Evolutionary conservation across 1,140 invertebrate genomes (phyloP), one percentile per base, ranked within the genome.

Genomic region (Penaeus indicus): DNA sequence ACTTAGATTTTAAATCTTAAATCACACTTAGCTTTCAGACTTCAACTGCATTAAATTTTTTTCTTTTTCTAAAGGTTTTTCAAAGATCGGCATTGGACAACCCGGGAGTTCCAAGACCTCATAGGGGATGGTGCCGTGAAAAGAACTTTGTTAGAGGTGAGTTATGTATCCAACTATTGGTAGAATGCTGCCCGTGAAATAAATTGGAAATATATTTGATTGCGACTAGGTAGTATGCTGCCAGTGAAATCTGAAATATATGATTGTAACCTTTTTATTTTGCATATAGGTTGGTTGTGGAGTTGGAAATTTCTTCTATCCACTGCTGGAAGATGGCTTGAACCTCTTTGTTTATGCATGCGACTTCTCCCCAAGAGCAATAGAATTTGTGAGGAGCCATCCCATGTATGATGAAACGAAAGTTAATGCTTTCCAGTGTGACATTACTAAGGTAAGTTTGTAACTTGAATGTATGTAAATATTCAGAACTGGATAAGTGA

Each of bases 11-110:
- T n/a, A n/a, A n/a, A n/a, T n/a, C n/a, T n/a, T n/a, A n/a, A n/a
- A n/a, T n/a, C n/a, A n/a, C n/a, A n/a, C n/a, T n/a, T n/a, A n/a
- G n/a, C n/a, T n/a, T n/a, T n/a, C n/a, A n/a, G n/a, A n/a, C n/a
- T n/a, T n/a, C n/a, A n/a, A n/a, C n/a, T n/a, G n/a, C 18, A 32
- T 77, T 22, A 80, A 94, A 94, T 62, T 2, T 16, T 84, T 13
- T 54, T 47, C 10, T 21, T 22, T 38, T 21, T 77, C 25, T 72
- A 3, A 75, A 90, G 90, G 86, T 99, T 99, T 92, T 99, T 99
- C 92, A 98, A 98, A 93, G 98, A 99, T 93, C 94, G 99, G 27
- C 97, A 99, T 92, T 99, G 99, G 99, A 99, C 97, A 7, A 97
- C 95, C 84, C 94, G 97, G 91, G 99, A 99, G 93, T 99, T 99